Base-by-base conservation (phyloP, 2,888 invertebrate species). In the Coronaproctus castanopsis region DNA sequence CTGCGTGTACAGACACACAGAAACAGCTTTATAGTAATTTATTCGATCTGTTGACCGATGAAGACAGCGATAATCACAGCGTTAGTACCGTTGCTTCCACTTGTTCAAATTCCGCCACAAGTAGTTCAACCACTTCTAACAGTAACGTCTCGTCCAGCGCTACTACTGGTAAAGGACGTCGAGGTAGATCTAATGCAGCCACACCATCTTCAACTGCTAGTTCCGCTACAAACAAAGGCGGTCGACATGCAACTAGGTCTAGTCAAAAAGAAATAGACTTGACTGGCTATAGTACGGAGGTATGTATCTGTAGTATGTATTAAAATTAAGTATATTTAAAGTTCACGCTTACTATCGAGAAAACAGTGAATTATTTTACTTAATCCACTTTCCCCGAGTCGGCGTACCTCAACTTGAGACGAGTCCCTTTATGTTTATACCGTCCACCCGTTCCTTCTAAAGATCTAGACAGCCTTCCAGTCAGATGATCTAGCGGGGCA, bases 11-110 rank as follows among this genome's bases (percentile, higher is more conserved):
- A 69, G 95, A 95, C 72, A 80, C 82, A 67, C 83, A 90, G 74
- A 85, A 88, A 76, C 87, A 87, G 74, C 88, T 87, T 76, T 93
- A 87, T 73, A 84, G 85, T 70, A 90, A 91, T 69, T 76, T 95
- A 67, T 87, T 93, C 71, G 85, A 88, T 5, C 76, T 95, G 66
- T 87, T 89, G 24, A 92, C 90, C 72, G 89, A 89, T 69, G 89
- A 89, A 69, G 90, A 89, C 66, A 64, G 58, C 2, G 54, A 55
- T 1, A 53, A 53, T 18, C 48, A 57, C 1, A 61, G 54, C 18
- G 62, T 55, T 56, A 61, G 59, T 21, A 62, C 51, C 18, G 55
- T 22, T 18, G 51, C 49, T 3, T 51, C 54, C 3, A 59, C 59
- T 20, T 50, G 8, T 36, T 36, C 36, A 36, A 8, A 5, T 36